phyloP scores from a whole-genome alignment of 2,797 vertebrate genomes.

The Urosaurus nigricauda region DNA sequence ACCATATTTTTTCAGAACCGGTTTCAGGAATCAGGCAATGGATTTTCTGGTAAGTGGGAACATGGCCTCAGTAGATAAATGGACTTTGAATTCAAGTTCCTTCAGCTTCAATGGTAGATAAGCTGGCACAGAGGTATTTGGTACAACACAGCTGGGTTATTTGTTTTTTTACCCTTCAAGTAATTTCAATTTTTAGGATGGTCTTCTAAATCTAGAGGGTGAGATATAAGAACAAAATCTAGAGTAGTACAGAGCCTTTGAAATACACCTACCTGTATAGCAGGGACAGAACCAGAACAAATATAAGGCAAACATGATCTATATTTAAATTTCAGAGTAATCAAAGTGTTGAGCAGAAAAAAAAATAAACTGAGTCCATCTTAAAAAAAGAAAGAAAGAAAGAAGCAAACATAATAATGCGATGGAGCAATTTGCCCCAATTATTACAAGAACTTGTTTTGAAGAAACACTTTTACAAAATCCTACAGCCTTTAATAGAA shows the following conservation, averaged over 20 bases:
- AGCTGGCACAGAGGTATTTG: neutral
- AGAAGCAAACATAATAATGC: conserved; percentile 57
- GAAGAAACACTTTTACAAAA: conserved; percentile 57
- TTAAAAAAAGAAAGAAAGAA: too few relatives aligned
- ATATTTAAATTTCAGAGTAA: neutral
- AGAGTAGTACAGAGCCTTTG: neutral
- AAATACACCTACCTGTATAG: neutral
- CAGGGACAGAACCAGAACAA: neutral
- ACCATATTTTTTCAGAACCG: too few relatives aligned
- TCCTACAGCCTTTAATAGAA: conserved; percentile 62
- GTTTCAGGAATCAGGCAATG: too few relatives aligned
- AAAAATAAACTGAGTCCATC: conserved; percentile 38
- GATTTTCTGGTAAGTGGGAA: too few relatives aligned
- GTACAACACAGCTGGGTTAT: neutral
- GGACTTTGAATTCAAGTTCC: neutral
- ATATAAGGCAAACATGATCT: neutral
- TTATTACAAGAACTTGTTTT: conserved; percentile 28
- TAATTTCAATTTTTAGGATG: neutral
- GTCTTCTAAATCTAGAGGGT: neutral
- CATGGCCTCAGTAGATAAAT: neutral
- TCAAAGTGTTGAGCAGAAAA: conserved; percentile 21
- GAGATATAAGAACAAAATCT: neutral
- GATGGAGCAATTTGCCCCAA: conserved; percentile 64
- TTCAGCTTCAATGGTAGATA: neutral
- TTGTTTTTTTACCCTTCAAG: neutral